These are phyloP conservation scores for Antigone vipio DNA, from an alignment of 2,113 vertebrate genomes.

Conservation along the genomic window DNA sequence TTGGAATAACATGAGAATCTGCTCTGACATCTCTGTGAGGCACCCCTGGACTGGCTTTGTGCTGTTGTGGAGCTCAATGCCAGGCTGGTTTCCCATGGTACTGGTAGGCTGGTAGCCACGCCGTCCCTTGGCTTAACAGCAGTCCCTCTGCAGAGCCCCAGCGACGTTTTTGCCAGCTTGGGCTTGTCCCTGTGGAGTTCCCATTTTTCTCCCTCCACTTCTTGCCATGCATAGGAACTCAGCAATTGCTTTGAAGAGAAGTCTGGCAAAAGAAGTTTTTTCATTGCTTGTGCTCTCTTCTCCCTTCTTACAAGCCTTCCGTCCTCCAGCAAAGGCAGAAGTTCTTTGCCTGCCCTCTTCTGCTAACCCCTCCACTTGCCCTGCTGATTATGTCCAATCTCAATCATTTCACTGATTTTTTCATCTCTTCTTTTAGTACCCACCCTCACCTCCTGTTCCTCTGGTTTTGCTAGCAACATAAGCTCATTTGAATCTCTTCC, in stretches of 20 bases:
- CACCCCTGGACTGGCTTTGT: background rate
- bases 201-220: background rate
- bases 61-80: background rate
- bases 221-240: background rate
- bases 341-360: background rate
- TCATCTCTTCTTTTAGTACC: background rate
- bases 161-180: background rate
- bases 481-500: background rate
- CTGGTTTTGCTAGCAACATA: background rate
- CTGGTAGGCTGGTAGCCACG: background rate
- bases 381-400: background rate
- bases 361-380: background rate
- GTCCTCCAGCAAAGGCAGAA: background rate
- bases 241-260: background rate
- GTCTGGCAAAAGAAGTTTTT: background rate
- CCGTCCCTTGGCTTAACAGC: background rate
- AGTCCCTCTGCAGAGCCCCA: background rate
- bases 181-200: background rate
- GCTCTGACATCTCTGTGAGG: background rate
- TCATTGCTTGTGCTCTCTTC: background rate
- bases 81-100: background rate
- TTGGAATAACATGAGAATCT: background rate
- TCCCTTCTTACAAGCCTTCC: background rate
- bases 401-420: background rate
- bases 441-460: background rate